Evolutionary conservation across 2,888 invertebrate species (phyloP).

Genomic region (Cheilosia pagana): DNA sequence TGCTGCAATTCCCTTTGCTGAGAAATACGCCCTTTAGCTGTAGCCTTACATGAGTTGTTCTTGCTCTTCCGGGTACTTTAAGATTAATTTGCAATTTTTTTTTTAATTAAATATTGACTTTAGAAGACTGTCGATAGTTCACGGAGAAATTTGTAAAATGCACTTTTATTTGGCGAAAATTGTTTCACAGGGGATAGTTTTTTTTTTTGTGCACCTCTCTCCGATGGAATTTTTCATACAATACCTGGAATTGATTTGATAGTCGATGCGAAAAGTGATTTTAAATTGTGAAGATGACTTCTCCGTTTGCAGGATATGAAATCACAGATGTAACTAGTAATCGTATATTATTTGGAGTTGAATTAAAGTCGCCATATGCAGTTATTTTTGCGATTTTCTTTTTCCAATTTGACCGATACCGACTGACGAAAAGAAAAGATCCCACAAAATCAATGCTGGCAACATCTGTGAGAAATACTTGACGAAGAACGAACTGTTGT

Average conservation of each 20-base stretch:
- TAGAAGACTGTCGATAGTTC: background rate
- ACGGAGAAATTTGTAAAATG: conserved; percentile 36
- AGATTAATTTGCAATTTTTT: conserved; percentile 24
- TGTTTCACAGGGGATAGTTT: conserved; percentile 18
- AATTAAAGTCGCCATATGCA: conserved; percentile 74
- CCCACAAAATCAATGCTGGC: conserved; percentile 33
- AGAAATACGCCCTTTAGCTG: conserved; percentile 53
- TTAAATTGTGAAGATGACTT: conserved; percentile 30
- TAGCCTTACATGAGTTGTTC: conserved; percentile 3
- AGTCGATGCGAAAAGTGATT: conserved; percentile 37
- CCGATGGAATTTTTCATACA: conserved; percentile 59
- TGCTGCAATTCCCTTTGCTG: conserved; percentile 9
- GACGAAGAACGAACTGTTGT: conserved; percentile 26
- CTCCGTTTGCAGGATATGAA: conserved; percentile 44
- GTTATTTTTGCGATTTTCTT: conserved; percentile 74
- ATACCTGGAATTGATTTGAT: conserved; percentile 43
- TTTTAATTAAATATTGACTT: background rate
- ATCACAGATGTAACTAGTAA: conserved; percentile 68
- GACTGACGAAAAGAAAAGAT: conserved; percentile 46
- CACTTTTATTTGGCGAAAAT: conserved; percentile 42
- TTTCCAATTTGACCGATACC: conserved; percentile 65
- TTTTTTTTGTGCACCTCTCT: conserved; percentile 13
- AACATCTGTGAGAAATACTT: conserved; percentile 39
- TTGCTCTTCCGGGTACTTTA: background rate
- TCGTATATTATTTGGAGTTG: conserved; percentile 64